phyloP scores from a whole-genome alignment of 2,797 vertebrate species.

The Diceros bicornis region DNA sequence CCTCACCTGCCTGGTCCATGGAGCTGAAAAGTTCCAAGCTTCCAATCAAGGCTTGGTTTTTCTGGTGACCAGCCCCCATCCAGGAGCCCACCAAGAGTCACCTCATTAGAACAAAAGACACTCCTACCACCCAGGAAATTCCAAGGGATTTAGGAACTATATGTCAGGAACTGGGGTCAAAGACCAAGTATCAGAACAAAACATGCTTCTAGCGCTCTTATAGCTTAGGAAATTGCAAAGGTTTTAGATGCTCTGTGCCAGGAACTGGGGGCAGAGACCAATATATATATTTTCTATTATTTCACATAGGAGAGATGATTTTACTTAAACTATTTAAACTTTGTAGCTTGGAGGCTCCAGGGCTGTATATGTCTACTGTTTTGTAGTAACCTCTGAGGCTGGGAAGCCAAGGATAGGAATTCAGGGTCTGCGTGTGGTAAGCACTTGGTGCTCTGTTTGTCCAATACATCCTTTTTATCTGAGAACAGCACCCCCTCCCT shows the following conservation, averaged over 20 bases:
- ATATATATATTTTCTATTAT: not conserved
- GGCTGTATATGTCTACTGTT: not conserved
- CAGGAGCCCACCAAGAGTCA: not conserved
- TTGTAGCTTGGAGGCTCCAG: not conserved
- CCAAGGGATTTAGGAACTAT: slow-evolving; percentile 8
- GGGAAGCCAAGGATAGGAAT: not conserved
- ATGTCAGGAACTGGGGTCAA: not conserved
- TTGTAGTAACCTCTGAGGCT: not conserved
- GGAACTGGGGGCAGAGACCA: not conserved
- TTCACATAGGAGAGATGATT: not conserved
- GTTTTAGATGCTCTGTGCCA: slow-evolving; percentile 8
- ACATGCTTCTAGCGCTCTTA: not conserved
- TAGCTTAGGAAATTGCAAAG: not conserved
- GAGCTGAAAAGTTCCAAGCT: not conserved
- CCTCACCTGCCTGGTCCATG: not conserved
- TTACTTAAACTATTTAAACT: slow-evolving; percentile 36
- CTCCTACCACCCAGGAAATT: slow-evolving; percentile 52
- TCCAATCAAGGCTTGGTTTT: not conserved
- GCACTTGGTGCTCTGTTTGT: slow-evolving; percentile 2
- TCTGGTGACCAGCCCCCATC: not conserved
- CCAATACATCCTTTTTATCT: not conserved
- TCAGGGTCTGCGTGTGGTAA: not conserved
- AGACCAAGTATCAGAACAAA: slow-evolving; percentile 27
- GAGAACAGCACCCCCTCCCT: not conserved
- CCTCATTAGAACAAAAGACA: not conserved